Conservation (phyloP, 2,113 vertebrate species). For the Caretta caretta region DNA sequence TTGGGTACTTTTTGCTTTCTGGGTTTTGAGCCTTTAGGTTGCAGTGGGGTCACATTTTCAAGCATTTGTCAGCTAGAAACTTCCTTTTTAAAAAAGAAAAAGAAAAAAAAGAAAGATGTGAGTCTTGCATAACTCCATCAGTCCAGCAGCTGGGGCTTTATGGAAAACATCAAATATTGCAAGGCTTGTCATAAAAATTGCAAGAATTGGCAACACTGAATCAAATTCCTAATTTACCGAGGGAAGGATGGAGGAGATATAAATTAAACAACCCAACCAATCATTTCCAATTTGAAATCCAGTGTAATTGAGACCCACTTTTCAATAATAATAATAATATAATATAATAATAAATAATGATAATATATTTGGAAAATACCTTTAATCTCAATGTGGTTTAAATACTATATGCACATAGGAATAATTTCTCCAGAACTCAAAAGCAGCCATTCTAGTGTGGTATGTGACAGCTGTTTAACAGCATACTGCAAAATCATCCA, state of each 20-base stretch:
- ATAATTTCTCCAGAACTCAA: background rate
- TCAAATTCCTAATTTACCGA: background rate
- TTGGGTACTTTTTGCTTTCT: background rate
- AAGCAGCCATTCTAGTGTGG: background rate
- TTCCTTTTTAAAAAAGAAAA: background rate
- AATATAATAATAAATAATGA: background rate
- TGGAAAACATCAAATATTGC: background rate
- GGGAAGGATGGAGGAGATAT: background rate
- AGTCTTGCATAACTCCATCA: background rate
- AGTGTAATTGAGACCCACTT: background rate
- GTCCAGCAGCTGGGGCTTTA: background rate
- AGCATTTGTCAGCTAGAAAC: background rate
- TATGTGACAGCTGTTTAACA: background rate
- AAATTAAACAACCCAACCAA: conserved; percentile 1
- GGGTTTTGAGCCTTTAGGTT: background rate
- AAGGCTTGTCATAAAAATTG: background rate
- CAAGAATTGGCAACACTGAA: background rate
- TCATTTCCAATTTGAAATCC: background rate
- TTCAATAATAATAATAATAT: background rate
- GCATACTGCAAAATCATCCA: background rate
- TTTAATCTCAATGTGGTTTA: conserved; percentile 1
- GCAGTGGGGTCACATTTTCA: background rate
- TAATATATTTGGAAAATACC: background rate
- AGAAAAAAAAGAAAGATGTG: background rate
- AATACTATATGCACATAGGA: background rate